Percentiles rank a stretch among this genome's conserved stretches.
Evolutionary conservation across 2,113 vertebrate species (phyloP).

Genomic region (Tursiops truncatus): DNA sequence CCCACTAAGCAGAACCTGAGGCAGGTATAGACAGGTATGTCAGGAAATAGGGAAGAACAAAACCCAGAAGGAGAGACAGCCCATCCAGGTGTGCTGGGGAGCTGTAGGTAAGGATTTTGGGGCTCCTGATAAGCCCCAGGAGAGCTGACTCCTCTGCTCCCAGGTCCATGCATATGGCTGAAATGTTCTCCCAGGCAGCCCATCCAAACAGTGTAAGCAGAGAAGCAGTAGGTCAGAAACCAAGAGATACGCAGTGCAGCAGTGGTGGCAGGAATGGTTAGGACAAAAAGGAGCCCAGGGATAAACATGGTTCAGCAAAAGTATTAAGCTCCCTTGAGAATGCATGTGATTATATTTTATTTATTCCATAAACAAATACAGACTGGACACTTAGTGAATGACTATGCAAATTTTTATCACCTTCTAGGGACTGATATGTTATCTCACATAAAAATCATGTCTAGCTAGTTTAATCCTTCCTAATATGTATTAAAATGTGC

Average conservation of each 20-base stretch:
- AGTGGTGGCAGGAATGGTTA: background rate
- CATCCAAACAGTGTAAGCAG: fast-evolving
- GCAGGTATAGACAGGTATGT: background rate
- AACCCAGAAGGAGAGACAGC: background rate
- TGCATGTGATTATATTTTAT: background rate
- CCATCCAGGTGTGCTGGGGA: fast-evolving
- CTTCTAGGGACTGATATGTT: background rate
- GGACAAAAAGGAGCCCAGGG: fast-evolving
- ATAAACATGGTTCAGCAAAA: fast-evolving
- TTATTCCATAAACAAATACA: background rate
- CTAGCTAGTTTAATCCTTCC: background rate
- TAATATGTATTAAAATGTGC: background rate
- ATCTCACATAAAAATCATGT: background rate
- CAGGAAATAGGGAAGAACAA: fast-evolving
- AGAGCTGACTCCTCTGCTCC: fast-evolving
- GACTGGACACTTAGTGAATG: background rate
- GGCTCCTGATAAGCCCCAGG: fast-evolving
- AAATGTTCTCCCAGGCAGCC: background rate
- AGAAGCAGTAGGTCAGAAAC: background rate
- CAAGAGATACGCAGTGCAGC: fast-evolving
- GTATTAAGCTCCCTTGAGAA: background rate
- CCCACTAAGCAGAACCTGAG: background rate
- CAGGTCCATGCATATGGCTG: fast-evolving
- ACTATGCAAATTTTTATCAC: background rate
- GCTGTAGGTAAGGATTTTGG: fast-evolving